Base-by-base conservation (phyloP, 2,113 vertebrate genomes). In the Carassius auratus region DNA sequence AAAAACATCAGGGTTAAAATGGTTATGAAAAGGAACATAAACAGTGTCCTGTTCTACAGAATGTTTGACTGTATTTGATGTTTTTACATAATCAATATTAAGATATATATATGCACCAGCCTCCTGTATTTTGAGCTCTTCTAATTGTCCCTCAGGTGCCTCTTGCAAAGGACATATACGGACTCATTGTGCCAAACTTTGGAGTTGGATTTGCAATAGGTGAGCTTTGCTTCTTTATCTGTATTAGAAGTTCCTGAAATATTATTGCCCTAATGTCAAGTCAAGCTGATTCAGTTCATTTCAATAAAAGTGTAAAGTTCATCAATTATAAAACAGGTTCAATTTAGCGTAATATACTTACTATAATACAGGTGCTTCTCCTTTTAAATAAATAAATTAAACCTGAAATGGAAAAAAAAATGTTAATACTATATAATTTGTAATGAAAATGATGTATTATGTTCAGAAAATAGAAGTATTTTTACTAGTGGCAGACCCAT, bases 171-270 rank as follows among this genome's bases (percentile, higher is more conserved):
- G 93, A 96, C 88, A 98, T 99, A 88, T 99, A 99, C 7, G 97
- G 97, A 66, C 95, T 99, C 21, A 99, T 99, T 86, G 90, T 96
- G 91, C 98, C 98, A 61, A 99, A 97, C 91, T 98, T 99, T 86
- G 98, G 97, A 62, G 95, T 99, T 75, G 98, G 98, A 71, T 98
- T 99, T 91, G 97, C 97, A 6, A 98, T 99, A 12, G 98, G 98
- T 99, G 92, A 61, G 57, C 7, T 61, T n/a, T n/a, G 17, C 55
- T 57, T 17, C 55, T 57, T 57, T 55, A 57, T 57, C 30, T 69
- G 15, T 61, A 23, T 61, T 4, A 61, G 21, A n/a, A 61, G 21
- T 61, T 61, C 3, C 9, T 61, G 1, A 61, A 61, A 61, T 61
- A 23, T 69, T 36, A 9, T 36, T 19, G 66, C 12, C 36, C 7